Base-by-base conservation (phyloP, 2,797 vertebrate genomes). In the Alosa sapidissima region DNA sequence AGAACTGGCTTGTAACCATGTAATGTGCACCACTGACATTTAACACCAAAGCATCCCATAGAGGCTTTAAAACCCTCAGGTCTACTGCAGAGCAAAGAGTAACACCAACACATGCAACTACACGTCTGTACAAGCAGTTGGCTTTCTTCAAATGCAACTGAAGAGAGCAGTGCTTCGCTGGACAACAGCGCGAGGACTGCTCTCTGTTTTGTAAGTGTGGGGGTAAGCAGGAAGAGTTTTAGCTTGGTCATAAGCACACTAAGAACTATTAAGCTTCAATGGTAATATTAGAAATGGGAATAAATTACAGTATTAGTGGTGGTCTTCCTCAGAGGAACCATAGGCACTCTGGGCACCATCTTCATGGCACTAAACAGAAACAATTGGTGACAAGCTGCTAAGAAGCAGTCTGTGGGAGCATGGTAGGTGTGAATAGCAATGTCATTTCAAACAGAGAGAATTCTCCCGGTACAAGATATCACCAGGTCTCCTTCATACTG, bases 401-500 rank as follows among this genome's bases (percentile, higher is more conserved):
- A 62, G 81, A 72, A 85, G 82, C 83, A 45, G 36, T 72, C 21
- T 65, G 54, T 84, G 87, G 28, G 84, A 86, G 82, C 82, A 72
- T 84, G 83, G 84, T 83, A 86, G 41, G 49, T 83, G 55, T 81
- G 21, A 84, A 28, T 3, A 83, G 58, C 33, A 78, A 78, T 78
- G 72, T 78, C 4, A 78, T 78, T 78, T 47, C 72, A 78, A 45
- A 78, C 72, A 78, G 6, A 47, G 72, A 47, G 72, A 78, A 45
- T 7, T 78, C 16, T 45, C 41, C 33, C 52, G n/a, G 24, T 47
- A 83, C n/a, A 62, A 65, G 52, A 33, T 62, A 33, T 45, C 62
- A 9, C 13, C 58, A 60, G 75, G 19, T 82, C 84, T 88, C 83
- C 83, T 81, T 89, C 48, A 86, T 82, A 87, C 83, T 86, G 87